Percentiles rank a stretch among this genome's conserved stretches.
phyloP scores from a whole-genome alignment of 2,888 invertebrate species.

The Ernsta delagoae region DNA sequence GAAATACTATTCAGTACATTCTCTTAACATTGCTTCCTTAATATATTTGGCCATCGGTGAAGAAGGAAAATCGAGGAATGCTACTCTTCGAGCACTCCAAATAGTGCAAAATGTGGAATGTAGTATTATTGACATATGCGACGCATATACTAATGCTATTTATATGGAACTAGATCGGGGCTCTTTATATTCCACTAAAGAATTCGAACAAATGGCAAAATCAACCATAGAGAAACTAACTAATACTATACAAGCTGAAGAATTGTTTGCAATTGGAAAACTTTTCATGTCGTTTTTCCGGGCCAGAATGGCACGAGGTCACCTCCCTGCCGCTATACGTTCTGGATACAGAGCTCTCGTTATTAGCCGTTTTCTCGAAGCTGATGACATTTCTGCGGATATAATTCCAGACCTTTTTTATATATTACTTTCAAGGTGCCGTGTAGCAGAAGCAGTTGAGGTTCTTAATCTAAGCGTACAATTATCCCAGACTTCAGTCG shows the following conservation, averaged over 20 bases:
- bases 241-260: conserved; percentile 67
- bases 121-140: conserved; percentile 69
- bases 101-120: conserved; percentile 66
- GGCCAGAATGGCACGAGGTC: conserved; percentile 65
- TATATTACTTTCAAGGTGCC: conserved; percentile 67
- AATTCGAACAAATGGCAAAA: conserved; percentile 66
- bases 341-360: conserved; percentile 72
- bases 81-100: conserved; percentile 62
- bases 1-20: conserved; percentile 67
- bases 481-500: conserved; percentile 53
- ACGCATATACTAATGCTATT: conserved; percentile 75
- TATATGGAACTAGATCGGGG: conserved; percentile 74
- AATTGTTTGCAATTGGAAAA: conserved; percentile 74
- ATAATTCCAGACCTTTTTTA: conserved; percentile 77
- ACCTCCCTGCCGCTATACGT: conserved; percentile 60
- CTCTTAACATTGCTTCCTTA: conserved; percentile 67
- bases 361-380: conserved; percentile 72
- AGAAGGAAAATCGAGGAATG: conserved; percentile 57
- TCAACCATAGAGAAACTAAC: conserved; percentile 56
- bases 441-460: conserved; percentile 79
- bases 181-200: conserved; percentile 59
- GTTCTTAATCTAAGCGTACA: conserved; percentile 64
- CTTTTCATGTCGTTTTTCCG: conserved; percentile 73
- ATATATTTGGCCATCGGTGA: conserved; percentile 65
- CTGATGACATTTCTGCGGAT: conserved; percentile 67